phyloP scores from a whole-genome alignment of 2,113 vertebrate genomes.

The Callopanchax toddi region DNA sequence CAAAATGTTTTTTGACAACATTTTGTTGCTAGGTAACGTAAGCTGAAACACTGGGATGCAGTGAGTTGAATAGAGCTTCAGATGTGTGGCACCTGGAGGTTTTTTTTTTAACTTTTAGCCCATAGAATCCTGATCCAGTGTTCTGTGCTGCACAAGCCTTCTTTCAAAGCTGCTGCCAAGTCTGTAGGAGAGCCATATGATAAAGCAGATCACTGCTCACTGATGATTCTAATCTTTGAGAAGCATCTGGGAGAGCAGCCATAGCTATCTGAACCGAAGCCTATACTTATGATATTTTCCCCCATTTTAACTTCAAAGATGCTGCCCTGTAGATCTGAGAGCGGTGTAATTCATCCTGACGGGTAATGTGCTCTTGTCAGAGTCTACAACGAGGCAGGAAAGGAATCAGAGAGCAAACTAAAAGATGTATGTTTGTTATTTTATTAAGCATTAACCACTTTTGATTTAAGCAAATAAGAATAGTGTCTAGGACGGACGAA shows the following conservation, averaged over 20 bases:
- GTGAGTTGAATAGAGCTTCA: slow-evolving; percentile 24
- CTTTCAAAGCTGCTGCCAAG: slow-evolving; percentile 55
- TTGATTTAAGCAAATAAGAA: slow-evolving; percentile 36
- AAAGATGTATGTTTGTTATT: slow-evolving; percentile 55
- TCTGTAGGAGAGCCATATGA: slow-evolving; percentile 66
- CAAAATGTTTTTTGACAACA: slow-evolving; percentile 45
- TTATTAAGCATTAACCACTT: slow-evolving; percentile 32
- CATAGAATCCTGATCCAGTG: slow-evolving; percentile 32
- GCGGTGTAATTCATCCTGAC: slow-evolving; percentile 68
- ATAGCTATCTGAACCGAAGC: slow-evolving; percentile 70
- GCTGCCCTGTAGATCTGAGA: slow-evolving; percentile 69
- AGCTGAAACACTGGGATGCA: slow-evolving; percentile 26
- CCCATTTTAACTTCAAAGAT: slow-evolving; percentile 77
- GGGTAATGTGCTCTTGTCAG: slow-evolving; percentile 71
- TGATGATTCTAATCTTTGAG: slow-evolving; percentile 72
- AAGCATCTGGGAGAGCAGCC: slow-evolving; percentile 70
- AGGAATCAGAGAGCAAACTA: slow-evolving; percentile 55
- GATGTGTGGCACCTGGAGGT: slow-evolving; percentile 29
- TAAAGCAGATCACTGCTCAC: slow-evolving; percentile 61
- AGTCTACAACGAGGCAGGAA: slow-evolving; percentile 55
- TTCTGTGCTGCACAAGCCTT: slow-evolving; percentile 12
- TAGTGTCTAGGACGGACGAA: background rate
- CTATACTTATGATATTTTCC: slow-evolving; percentile 77
- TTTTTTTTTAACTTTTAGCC: slow-evolving; percentile 9
- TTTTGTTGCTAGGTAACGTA: slow-evolving; percentile 57